These are phyloP conservation scores for Takifugu bimaculatus DNA, from an alignment of 2,113 vertebrate genomes.

Conservation along the genomic window DNA sequence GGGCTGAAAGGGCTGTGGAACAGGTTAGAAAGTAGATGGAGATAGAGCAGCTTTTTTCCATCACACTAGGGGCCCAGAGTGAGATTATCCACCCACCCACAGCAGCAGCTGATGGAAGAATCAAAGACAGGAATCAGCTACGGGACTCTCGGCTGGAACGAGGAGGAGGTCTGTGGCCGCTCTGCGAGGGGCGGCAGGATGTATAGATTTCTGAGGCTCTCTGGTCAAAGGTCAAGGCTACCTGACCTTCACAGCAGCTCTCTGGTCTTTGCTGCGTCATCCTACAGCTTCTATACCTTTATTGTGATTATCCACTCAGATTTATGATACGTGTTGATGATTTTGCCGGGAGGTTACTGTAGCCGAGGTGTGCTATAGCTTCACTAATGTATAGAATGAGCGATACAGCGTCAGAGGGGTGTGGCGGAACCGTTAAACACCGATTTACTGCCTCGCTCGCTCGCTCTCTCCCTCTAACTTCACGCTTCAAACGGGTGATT, in stretches of 20 bases:
- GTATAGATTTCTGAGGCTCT: too few relatives aligned
- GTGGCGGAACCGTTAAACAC: slow-evolving; percentile 1
- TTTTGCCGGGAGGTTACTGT: too few relatives aligned
- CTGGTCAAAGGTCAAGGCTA: too few relatives aligned
- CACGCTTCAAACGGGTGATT: slow-evolving; percentile 37
- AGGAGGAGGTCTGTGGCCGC: background rate
- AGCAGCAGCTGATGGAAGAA: slow-evolving; percentile 28
- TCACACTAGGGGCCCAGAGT: slow-evolving; percentile 24
- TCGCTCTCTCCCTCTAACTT: slow-evolving; percentile 23
- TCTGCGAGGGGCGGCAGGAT: too few relatives aligned
- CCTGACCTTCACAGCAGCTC: too few relatives aligned
- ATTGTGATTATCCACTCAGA: too few relatives aligned
- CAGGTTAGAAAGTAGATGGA: background rate
- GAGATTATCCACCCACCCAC: slow-evolving; percentile 15
- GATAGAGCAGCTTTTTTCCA: slow-evolving; percentile 34
- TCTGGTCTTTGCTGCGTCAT: too few relatives aligned
- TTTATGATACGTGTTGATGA: too few relatives aligned
- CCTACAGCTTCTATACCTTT: too few relatives aligned
- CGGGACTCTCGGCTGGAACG: background rate
- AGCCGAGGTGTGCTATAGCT: too few relatives aligned
- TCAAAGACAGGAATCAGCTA: slow-evolving; percentile 18
- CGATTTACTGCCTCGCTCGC: slow-evolving; percentile 12
- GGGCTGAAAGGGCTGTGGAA: background rate
- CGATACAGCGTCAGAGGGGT: background rate
- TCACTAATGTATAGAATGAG: too few relatives aligned